Evolutionary conservation across 2,888 invertebrate species (phyloP).

Genomic region (Chrysina gloriosa): DNA sequence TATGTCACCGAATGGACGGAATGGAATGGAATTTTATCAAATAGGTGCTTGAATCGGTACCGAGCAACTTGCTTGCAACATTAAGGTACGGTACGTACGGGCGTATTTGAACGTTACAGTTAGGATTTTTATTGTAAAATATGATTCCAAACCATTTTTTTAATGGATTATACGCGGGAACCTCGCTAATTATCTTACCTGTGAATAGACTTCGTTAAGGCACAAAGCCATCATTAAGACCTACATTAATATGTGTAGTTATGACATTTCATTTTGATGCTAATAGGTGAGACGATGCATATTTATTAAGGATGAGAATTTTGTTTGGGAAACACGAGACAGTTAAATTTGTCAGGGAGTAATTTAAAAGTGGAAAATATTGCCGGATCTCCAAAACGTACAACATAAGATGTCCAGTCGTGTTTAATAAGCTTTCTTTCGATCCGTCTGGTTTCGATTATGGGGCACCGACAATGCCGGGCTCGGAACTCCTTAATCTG

Average conservation of each 20-base stretch:
- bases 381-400: slow-evolving; percentile 23
- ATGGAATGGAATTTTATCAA: no score
- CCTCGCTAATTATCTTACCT: slow-evolving; percentile 35
- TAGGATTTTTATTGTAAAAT: no score
- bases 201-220: slow-evolving; percentile 37
- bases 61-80: no score
- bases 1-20: no score
- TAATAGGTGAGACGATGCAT: slow-evolving; percentile 41
- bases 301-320: slow-evolving; percentile 45
- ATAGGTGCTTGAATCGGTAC: no score
- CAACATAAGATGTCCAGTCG: slow-evolving; percentile 15
- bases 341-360: slow-evolving; percentile 44
- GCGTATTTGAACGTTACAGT: no score
- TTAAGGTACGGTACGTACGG: no score
- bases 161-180: slow-evolving; percentile 17
- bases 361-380: slow-evolving; percentile 41
- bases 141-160: no score
- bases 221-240: slow-evolving; percentile 21
- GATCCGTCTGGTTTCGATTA: background rate
- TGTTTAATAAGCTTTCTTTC: slow-evolving; percentile 26
- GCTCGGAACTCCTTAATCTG: slow-evolving; percentile 3
- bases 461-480: no score
- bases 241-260: slow-evolving; percentile 41
- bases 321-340: slow-evolving; percentile 44
- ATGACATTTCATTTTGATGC: slow-evolving; percentile 43